phyloP scores from a whole-genome alignment of 2,888 invertebrate genomes.

The Electrophaes corylata region DNA sequence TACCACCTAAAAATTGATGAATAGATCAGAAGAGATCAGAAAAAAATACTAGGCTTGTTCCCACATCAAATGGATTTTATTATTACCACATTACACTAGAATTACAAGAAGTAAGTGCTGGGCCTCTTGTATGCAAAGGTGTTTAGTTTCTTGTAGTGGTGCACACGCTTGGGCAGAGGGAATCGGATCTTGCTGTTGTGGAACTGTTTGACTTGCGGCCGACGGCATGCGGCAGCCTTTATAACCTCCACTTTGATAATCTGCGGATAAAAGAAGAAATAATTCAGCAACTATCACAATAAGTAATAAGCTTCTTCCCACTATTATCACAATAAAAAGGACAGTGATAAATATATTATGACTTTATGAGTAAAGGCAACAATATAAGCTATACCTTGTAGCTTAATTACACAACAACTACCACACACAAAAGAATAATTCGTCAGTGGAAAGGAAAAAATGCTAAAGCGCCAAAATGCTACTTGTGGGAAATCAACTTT shows the following conservation, averaged over 20 bases:
- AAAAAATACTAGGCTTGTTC: slow-evolving; percentile 34
- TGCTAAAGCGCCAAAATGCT: too few relatives aligned
- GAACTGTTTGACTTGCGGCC: slow-evolving; percentile 98
- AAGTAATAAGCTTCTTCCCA: too few relatives aligned
- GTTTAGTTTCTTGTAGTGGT: slow-evolving; percentile 92
- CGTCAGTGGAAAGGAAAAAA: too few relatives aligned
- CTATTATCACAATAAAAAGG: too few relatives aligned
- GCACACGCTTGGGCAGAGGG: slow-evolving; percentile 96
- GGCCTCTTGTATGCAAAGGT: slow-evolving; percentile 93
- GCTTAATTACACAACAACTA: too few relatives aligned
- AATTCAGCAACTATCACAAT: background rate
- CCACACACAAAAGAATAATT: too few relatives aligned
- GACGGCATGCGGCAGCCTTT: slow-evolving; percentile 93
- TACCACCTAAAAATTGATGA: too few relatives aligned
- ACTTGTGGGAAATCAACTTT: too few relatives aligned
- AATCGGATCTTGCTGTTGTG: slow-evolving; percentile 98
- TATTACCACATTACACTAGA: slow-evolving; percentile 59
- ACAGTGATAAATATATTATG: too few relatives aligned
- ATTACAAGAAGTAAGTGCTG: slow-evolving; percentile 89
- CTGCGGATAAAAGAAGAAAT: slow-evolving; percentile 70
- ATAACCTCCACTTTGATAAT: slow-evolving; percentile 98
- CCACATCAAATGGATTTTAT: slow-evolving; percentile 67
- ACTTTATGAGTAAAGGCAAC: too few relatives aligned
- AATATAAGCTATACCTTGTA: too few relatives aligned
- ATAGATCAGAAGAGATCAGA: slow-evolving; percentile 3